Conservation (phyloP, 2,797 vertebrate genomes). For the Lycodopsis pacificus region DNA sequence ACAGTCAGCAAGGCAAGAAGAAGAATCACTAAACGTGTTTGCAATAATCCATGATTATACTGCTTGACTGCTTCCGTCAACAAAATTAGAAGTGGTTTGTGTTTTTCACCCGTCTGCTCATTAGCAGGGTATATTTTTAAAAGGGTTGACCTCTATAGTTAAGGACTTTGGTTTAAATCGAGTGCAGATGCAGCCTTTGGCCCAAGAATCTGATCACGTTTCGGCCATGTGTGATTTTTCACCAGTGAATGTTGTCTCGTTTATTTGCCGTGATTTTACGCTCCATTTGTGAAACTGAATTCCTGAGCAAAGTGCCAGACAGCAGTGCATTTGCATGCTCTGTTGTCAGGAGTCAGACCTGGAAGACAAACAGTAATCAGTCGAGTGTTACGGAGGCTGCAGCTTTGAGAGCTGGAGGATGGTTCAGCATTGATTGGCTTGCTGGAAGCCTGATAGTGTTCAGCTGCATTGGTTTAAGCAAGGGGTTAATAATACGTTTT, state of each 20-base stretch:
- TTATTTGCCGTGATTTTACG: conserved; percentile 44
- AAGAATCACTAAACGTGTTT: neutral
- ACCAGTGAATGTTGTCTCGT: conserved; percentile 26
- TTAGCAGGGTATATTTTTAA: neutral
- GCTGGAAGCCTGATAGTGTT: conserved; percentile 18
- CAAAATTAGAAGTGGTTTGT: neutral
- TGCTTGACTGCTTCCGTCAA: conserved; percentile 1
- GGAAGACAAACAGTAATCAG: conserved; percentile 56
- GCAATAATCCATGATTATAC: neutral
- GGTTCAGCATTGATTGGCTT: conserved; percentile 18
- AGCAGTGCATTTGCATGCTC: conserved; percentile 34
- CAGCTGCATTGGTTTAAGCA: conserved; percentile 7
- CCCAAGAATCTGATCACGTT: conserved; percentile 29
- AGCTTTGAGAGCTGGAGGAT: conserved; percentile 26
- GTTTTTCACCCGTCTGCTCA: neutral
- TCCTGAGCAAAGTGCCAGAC: conserved; percentile 35
- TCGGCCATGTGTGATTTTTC: conserved; percentile 29
- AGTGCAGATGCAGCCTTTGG: conserved; percentile 7
- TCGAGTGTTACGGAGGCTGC: conserved; percentile 43
- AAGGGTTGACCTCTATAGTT: neutral
- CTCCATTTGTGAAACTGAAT: conserved; percentile 48
- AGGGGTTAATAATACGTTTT: conserved; percentile 11
- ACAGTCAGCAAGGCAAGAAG: neutral
- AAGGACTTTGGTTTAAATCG: conserved; percentile 8
- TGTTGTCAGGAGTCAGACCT: conserved; percentile 58